These are phyloP conservation scores for Calliphora vicina DNA, from an alignment of 1,140 invertebrate genomes.

Conservation along the genomic window DNA sequence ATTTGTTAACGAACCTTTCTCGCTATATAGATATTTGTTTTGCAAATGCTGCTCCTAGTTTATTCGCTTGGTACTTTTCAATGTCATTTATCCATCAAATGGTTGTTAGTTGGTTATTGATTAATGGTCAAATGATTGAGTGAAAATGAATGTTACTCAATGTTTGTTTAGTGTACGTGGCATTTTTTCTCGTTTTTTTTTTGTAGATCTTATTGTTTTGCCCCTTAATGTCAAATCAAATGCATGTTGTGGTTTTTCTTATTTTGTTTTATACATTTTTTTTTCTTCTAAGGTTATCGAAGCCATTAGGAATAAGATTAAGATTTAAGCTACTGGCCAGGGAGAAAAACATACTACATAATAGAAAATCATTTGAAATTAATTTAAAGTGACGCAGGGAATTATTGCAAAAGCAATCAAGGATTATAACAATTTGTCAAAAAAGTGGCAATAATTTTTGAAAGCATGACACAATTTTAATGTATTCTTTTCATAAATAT, in stretches of 20 bases:
- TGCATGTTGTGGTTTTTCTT: too few species aligned
- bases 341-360: not conserved
- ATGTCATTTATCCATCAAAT: not conserved
- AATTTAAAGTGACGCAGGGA: too few species aligned
- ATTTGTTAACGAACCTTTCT: not conserved
- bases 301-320: not conserved
- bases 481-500: too few species aligned
- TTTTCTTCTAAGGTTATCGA: not conserved
- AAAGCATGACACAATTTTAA: too few species aligned
- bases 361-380: too few species aligned
- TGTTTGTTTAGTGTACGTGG: not conserved
- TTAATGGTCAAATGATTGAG: not conserved
- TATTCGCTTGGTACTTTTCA: not conserved
- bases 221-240: not conserved
- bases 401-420: too few species aligned
- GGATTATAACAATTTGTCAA: too few species aligned
- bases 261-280: not conserved
- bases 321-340: not conserved
- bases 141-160: not conserved
- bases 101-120: constrained; percentile 4
- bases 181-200: not conserved
- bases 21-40: not conserved
- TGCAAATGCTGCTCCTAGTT: not conserved
- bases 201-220: not conserved
- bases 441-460: too few species aligned